phyloP scores from a whole-genome alignment of 1,140 invertebrate species.

The Drosophila azteca region DNA sequence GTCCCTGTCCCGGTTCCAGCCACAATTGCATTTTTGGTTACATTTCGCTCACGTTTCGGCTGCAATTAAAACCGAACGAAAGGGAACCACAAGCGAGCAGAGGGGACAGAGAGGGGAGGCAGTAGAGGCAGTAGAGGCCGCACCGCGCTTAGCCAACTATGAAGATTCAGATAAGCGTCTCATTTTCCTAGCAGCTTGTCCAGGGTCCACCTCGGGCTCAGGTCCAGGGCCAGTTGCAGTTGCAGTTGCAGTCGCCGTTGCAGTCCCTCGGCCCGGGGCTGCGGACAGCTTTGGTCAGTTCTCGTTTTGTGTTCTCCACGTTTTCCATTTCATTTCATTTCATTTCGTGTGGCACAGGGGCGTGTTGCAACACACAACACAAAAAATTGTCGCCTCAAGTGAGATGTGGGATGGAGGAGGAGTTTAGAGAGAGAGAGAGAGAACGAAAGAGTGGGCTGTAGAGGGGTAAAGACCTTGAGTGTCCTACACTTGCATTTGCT shows the following conservation, averaged over 20 bases:
- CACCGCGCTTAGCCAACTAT: slow-evolving; percentile 82
- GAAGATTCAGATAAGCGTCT: slow-evolving; percentile 83
- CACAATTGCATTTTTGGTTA: slow-evolving; percentile 81
- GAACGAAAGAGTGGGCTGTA: not conserved
- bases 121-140: slow-evolving; percentile 37
- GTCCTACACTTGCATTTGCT: slow-evolving; percentile 48
- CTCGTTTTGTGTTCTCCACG: slow-evolving; percentile 45
- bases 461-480: slow-evolving; percentile 51
- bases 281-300: slow-evolving; percentile 50
- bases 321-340: slow-evolving; percentile 75
- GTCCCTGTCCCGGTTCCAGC: slow-evolving; percentile 24
- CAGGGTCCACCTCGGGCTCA: slow-evolving; percentile 11
- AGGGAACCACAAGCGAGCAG: slow-evolving; percentile 34
- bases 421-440: not conserved
- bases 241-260: not conserved
- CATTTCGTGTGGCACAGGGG: slow-evolving; percentile 50
- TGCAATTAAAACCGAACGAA: slow-evolving; percentile 77
- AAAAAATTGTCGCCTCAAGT: slow-evolving; percentile 55
- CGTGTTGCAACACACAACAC: slow-evolving; percentile 27
- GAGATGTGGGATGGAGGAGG: not conserved
- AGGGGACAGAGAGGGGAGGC: slow-evolving; percentile 21
- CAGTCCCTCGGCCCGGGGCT: too few relatives aligned
- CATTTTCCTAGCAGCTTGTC: slow-evolving; percentile 71
- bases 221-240: slow-evolving; percentile 5
- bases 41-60: slow-evolving; percentile 80